Evolutionary conservation across 2,888 invertebrate species (phyloP).

Genomic region (Morpho deidamia): DNA sequence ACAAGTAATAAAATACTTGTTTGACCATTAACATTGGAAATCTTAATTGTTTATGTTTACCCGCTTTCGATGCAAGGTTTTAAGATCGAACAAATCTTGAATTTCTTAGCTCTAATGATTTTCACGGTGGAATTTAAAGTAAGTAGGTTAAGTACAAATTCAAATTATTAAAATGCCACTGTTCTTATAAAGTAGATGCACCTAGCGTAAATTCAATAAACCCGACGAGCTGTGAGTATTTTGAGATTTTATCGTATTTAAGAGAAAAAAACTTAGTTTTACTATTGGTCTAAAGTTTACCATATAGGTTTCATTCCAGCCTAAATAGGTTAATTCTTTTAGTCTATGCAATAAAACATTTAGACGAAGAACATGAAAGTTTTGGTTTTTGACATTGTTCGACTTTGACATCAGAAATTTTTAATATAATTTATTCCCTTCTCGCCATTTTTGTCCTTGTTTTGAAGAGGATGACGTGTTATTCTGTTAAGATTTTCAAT

Average conservation of each 20-base stretch:
- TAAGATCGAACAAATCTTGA: slow-evolving; percentile 21
- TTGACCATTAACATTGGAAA: slow-evolving; percentile 25
- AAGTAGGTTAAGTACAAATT: slow-evolving; percentile 77
- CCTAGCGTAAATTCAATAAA: slow-evolving; percentile 76
- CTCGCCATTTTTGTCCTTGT: slow-evolving; percentile 27
- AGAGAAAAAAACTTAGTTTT: slow-evolving; percentile 63
- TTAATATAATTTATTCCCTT: slow-evolving; percentile 24
- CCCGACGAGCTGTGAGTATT: slow-evolving; percentile 78
- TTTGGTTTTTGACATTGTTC: slow-evolving; percentile 31
- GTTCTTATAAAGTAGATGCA: slow-evolving; percentile 78
- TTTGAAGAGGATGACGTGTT: slow-evolving; percentile 24
- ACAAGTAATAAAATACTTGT: slow-evolving; percentile 25
- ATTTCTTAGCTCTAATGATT: slow-evolving; percentile 39
- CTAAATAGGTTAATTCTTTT: slow-evolving; percentile 66
- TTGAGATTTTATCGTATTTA: slow-evolving; percentile 78
- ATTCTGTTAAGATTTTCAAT: slow-evolving; percentile 34
- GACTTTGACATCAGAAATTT: slow-evolving; percentile 41
- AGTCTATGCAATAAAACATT: slow-evolving; percentile 50
- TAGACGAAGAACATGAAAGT: slow-evolving; percentile 41
- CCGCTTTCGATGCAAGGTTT: slow-evolving; percentile 26
- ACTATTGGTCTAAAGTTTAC: slow-evolving; percentile 55
- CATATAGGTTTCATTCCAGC: slow-evolving; percentile 65
- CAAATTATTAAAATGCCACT: slow-evolving; percentile 75
- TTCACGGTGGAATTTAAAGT: slow-evolving; percentile 54
- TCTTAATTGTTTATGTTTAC: slow-evolving; percentile 17